Evolutionary conservation across 1,140 invertebrate species (phyloP).

Genomic region (Papilio polytes): DNA sequence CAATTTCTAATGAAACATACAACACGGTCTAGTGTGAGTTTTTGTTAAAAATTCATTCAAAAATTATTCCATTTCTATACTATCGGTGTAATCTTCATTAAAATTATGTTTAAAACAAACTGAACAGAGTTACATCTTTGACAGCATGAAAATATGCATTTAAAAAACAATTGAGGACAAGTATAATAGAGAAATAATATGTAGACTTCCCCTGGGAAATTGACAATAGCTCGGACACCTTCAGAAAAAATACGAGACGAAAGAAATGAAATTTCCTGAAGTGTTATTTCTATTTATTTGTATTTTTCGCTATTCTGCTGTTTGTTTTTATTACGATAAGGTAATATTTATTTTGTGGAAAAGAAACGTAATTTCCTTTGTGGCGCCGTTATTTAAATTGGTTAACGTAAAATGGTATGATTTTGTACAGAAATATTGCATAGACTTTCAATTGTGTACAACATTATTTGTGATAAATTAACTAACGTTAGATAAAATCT

Average conservation of each 20-base stretch:
- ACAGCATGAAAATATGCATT: background rate
- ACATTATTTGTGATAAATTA: background rate
- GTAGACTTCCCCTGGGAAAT: conserved; percentile 1
- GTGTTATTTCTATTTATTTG: conserved; percentile 4
- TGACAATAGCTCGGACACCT: conserved; percentile 20
- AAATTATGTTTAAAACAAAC: too few relatives aligned
- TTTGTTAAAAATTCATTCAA: too few relatives aligned
- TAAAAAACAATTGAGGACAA: background rate
- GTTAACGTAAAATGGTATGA: background rate
- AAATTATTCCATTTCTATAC: too few relatives aligned
- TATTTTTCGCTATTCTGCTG: conserved; percentile 9
- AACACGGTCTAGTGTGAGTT: too few relatives aligned
- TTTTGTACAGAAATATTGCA: background rate
- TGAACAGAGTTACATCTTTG: background rate
- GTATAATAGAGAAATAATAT: background rate
- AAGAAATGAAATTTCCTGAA: conserved; percentile 25
- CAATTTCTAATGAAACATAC: too few relatives aligned
- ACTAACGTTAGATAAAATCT: background rate
- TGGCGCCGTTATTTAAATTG: background rate
- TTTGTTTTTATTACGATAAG: conserved; percentile 28
- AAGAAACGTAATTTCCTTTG: conserved; percentile 28
- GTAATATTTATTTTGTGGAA: conserved; percentile 27
- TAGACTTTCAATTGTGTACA: background rate
- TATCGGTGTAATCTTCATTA: too few relatives aligned
- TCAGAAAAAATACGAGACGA: conserved; percentile 13